Evolutionary conservation across 2,797 vertebrate species (phyloP).

Genomic region (Lateolabrax maculatus): DNA sequence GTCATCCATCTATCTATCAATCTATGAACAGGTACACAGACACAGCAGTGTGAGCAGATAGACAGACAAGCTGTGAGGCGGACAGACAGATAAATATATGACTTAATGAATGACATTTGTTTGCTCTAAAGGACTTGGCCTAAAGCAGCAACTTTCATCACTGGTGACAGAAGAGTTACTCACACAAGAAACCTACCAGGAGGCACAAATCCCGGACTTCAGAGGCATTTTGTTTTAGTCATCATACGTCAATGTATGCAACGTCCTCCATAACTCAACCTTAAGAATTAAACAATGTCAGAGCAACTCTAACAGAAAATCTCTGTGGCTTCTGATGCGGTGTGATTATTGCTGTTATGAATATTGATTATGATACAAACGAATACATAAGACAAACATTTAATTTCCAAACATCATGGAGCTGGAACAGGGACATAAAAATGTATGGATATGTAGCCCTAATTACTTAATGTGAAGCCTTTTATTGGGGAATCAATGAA

Average conservation of each 20-base stretch:
- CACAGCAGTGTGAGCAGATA: conserved; percentile 30
- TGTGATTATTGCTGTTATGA: conserved; percentile 59
- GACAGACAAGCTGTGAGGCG: conserved; percentile 37
- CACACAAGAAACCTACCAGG: conserved; percentile 71
- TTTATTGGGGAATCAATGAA: conserved; percentile 59
- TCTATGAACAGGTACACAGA: conserved; percentile 33
- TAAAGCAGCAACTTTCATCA: conserved; percentile 71
- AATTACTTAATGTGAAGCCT: conserved; percentile 58
- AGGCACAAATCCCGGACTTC: conserved; percentile 72
- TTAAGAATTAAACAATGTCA: conserved; percentile 58
- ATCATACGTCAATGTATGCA: conserved; percentile 63
- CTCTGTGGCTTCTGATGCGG: neutral
- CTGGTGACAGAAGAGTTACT: conserved; percentile 75
- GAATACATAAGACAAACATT: conserved; percentile 43
- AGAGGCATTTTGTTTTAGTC: conserved; percentile 70
- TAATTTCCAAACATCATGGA: conserved; percentile 38
- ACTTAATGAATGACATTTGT: conserved; percentile 76
- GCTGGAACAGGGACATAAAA: conserved; percentile 37
- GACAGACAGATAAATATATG: conserved; percentile 56
- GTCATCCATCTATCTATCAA: conserved; percentile 23
- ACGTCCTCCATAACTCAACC: conserved; percentile 56
- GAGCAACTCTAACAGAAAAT: conserved; percentile 39
- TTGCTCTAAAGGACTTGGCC: conserved; percentile 71
- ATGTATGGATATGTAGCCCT: conserved; percentile 31
- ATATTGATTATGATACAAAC: conserved; percentile 69